These are phyloP conservation scores for Eupithecia pulchellata DNA, from an alignment of 2,888 invertebrate species.

Conservation along the genomic window DNA sequence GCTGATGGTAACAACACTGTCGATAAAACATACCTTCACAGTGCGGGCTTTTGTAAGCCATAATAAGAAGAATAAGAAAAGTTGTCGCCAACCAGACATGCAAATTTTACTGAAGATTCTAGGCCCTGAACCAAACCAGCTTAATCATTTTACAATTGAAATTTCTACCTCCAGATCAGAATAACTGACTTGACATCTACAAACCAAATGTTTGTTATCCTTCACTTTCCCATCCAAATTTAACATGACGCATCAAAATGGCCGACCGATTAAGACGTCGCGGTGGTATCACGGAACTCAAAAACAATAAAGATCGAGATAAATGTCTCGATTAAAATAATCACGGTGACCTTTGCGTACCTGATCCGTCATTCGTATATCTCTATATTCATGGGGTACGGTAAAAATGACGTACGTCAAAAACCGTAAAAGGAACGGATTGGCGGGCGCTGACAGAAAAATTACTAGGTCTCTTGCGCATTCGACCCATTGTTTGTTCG, in stretches of 20 bases:
- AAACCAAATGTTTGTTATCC: conserved; percentile 68
- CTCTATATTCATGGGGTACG: conserved; percentile 65
- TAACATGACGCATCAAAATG: conserved; percentile 64
- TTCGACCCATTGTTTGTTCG: conserved; percentile 64
- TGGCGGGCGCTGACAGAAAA: conserved; percentile 67
- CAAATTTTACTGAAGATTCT: background rate
- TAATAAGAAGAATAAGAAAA: background rate
- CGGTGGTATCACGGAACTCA: conserved; percentile 64
- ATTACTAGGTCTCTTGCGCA: conserved; percentile 56
- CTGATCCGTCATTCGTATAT: conserved; percentile 70
- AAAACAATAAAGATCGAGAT: conserved; percentile 77
- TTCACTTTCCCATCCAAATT: conserved; percentile 57
- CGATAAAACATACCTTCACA: background rate
- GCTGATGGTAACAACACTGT: background rate
- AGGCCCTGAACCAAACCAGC: background rate
- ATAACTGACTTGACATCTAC: conserved; percentile 60
- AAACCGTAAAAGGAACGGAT: conserved; percentile 62
- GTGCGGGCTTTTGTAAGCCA: background rate
- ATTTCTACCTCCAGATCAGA: conserved; percentile 44
- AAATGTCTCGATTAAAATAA: conserved; percentile 79
- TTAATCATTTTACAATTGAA: conserved; percentile 35
- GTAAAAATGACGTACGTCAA: conserved; percentile 71
- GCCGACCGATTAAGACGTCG: conserved; percentile 73
- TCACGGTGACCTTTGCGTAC: conserved; percentile 72
- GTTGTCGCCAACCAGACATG: background rate